A percentile compares a stretch with the other conserved stretches of the same genome.
Conservation (phyloP, 2,113 vertebrate genomes). For the Anas platyrhynchos region DNA sequence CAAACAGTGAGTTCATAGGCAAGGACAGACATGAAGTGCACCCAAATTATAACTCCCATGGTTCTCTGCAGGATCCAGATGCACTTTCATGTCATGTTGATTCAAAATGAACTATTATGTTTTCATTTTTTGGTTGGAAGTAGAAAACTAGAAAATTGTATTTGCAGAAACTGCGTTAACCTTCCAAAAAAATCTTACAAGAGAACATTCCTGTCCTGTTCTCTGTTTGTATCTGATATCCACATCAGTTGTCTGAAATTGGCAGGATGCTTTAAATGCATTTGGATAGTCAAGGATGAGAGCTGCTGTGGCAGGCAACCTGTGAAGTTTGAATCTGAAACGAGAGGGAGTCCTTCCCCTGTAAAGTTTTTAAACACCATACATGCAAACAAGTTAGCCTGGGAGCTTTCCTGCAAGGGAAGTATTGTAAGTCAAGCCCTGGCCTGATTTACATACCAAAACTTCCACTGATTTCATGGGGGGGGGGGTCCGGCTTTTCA, state of each 20-base stretch:
- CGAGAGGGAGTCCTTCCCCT: background rate
- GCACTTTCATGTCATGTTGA: slow-evolving; percentile 7
- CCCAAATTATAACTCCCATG: background rate
- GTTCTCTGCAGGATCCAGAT: slow-evolving; percentile 9
- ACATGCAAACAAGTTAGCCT: background rate
- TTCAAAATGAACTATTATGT: slow-evolving; percentile 26
- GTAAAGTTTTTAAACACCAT: background rate
- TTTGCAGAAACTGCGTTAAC: background rate
- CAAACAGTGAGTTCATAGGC: background rate
- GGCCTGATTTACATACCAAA: background rate
- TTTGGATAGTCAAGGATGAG: background rate
- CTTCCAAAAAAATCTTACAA: slow-evolving; percentile 11
- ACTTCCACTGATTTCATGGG: background rate
- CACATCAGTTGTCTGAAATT: slow-evolving; percentile 24
- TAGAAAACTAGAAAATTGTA: background rate
- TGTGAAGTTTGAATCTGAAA: background rate
- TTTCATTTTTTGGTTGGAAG: background rate
- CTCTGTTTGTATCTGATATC: background rate
- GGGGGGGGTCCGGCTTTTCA: background rate
- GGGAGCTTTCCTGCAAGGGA: background rate
- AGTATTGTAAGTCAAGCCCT: background rate
- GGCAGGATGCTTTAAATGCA: background rate
- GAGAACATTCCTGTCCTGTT: slow-evolving; percentile 9
- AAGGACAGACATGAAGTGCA: background rate
- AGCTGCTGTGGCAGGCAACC: background rate